Evolutionary conservation across 2,888 invertebrate genomes (phyloP), one percentile per base, ranked within the genome.

Genomic region (Cataglyphis cursor): DNA sequence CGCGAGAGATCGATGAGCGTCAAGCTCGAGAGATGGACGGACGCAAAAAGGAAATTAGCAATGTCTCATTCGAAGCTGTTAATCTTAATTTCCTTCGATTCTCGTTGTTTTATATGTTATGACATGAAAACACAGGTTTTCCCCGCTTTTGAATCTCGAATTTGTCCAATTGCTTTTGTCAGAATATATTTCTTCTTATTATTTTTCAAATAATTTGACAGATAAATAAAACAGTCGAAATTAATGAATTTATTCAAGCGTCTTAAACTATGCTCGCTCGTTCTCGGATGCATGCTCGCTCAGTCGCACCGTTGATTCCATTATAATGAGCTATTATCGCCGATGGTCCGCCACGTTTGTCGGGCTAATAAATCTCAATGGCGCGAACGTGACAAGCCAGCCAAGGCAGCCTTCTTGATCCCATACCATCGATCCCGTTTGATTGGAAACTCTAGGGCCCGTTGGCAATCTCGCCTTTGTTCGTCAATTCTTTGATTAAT

Each of bases 401-500:
- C 76, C 24, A 64, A 76, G 35, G 24, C 15, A 38, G 66, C 35
- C 57, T 65, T 59, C 54, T 74, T n/a, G 35, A 10, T 51, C 48
- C 8, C 48, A 2, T 3, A 15, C 18, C 38, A 61, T 73, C 57
- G 62, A 72, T 82, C 31, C 24, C 48, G 44, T 51, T 70, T 70
- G 66, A 70, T 80, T 76, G 65, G 83, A 83, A 83, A 83, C 72
- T 66, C 59, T 12, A n/a, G 35, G 44, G 15, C 57, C 44, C 48
- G 24, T 38, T 54, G 81, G 65, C 75, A 57, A 68, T 73, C 61
- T 82, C 83, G 87, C 86, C 86, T 89, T 88, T 87, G 83, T 88
- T 65, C 66, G 81, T 73, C 83, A 80, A 87, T 89, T 86, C 90
- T 62, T 68, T 61, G 83, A 82, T 83, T 89, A 89, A 90, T 89